phyloP scores from a whole-genome alignment of 2,797 vertebrate genomes.

The Sebastiscus albofasciatus region DNA sequence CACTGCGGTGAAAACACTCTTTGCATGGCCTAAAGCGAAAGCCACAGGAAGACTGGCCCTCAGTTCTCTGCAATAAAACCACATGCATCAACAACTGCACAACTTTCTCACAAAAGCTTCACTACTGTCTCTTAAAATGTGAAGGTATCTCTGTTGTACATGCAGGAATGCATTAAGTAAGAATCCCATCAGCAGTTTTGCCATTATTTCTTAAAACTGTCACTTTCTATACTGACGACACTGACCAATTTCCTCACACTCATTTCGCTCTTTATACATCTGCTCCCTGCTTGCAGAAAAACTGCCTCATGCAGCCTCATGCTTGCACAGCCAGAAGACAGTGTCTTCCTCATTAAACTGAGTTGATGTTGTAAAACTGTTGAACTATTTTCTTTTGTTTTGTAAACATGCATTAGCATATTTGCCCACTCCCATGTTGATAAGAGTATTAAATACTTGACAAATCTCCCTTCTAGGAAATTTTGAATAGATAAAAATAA shows the following conservation, averaged over 20 bases:
- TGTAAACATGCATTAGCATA: no score
- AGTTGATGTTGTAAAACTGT: no score
- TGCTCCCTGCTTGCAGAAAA: not conserved
- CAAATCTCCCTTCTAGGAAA: no score
- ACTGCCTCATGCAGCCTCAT: not conserved
- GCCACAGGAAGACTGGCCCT: not conserved
- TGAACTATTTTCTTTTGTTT: no score
- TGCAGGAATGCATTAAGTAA: no score
- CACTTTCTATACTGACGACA: not conserved
- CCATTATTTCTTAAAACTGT: not conserved
- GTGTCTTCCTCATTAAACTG: not conserved
- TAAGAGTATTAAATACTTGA: no score
- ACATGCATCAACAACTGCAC: no score
- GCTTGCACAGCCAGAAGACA: not conserved
- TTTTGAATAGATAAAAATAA: no score
- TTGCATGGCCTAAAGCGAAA: not conserved
- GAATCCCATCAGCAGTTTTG: no score
- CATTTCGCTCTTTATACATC: not conserved
- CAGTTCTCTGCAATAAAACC: not conserved
- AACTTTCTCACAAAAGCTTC: not conserved
- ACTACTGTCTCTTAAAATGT: not conserved
- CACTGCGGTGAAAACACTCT: not conserved
- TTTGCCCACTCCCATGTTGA: no score
- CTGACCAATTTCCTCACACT: not conserved
- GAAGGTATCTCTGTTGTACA: not conserved